Evolutionary conservation across 2,113 vertebrate species (phyloP).

Genomic region (Pseudopipra pipra): DNA sequence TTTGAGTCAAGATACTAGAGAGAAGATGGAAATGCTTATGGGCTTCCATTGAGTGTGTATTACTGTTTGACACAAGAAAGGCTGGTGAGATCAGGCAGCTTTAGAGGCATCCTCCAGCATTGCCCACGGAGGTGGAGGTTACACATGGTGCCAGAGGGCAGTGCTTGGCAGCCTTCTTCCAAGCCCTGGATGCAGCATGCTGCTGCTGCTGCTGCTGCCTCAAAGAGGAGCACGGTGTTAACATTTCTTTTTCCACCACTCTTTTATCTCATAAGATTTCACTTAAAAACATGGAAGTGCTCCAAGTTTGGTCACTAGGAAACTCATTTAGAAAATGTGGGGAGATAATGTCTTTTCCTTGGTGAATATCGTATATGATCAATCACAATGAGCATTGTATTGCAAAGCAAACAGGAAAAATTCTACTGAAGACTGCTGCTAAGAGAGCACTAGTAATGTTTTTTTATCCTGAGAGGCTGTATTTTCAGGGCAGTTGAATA

Average conservation of each 20-base stretch:
- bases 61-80: not conserved
- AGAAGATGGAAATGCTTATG: not conserved
- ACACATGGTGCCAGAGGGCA: fast-evolving
- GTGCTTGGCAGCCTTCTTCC: not conserved
- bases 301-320: not conserved
- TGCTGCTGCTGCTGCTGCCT: not conserved
- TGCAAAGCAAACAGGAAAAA: not conserved
- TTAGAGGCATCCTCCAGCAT: not conserved
- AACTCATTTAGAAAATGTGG: not conserved
- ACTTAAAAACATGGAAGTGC: not conserved
- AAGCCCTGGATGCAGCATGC: not conserved
- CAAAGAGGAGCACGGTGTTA: not conserved
- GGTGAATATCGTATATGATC: not conserved
- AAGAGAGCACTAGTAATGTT: not conserved
- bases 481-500: not conserved
- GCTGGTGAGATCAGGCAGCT: not conserved
- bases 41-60: not conserved
- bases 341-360: not conserved
- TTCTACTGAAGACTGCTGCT: not conserved
- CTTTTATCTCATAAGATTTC: not conserved
- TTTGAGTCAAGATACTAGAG: not conserved
- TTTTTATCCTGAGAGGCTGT: not conserved
- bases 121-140: fast-evolving
- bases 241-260: fast-evolving
- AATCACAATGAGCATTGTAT: not conserved